Conservation (phyloP, 2,113 vertebrate species). For the Chiloscyllium plagiosum region DNA sequence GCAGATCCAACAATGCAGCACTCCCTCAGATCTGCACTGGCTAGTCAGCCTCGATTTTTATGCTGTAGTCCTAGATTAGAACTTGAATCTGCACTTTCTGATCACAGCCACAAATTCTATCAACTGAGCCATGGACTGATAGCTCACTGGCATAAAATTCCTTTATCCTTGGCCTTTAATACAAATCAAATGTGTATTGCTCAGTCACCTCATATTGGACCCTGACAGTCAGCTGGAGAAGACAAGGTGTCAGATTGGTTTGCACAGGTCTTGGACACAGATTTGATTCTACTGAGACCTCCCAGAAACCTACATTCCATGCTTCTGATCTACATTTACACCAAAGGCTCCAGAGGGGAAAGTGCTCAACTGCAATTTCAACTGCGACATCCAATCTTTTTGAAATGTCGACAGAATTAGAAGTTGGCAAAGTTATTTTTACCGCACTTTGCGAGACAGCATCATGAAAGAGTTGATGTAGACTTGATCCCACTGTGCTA, state of each 20-base stretch:
- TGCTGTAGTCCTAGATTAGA: too few relatives aligned
- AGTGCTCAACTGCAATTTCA: background rate
- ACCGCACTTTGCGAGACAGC: background rate
- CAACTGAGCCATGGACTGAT: too few relatives aligned
- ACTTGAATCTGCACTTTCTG: background rate
- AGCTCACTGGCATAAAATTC: background rate
- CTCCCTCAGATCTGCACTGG: background rate
- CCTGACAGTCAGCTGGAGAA: background rate
- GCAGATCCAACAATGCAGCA: background rate
- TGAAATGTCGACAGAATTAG: background rate
- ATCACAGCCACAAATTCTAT: background rate
- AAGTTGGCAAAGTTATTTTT: background rate
- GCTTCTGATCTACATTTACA: background rate
- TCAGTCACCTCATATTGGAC: background rate
- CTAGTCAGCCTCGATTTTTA: background rate
- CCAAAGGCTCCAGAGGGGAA: too few relatives aligned
- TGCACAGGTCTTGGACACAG: background rate
- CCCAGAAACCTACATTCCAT: background rate
- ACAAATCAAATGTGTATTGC: background rate
- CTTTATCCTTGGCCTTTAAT: background rate
- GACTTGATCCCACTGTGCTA: background rate
- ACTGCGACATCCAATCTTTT: background rate
- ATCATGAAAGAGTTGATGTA: background rate
- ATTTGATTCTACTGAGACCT: background rate
- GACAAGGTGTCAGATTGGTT: background rate